Conservation (phyloP, 2,888 invertebrate genomes). For the Entomobrya multifasciata region DNA sequence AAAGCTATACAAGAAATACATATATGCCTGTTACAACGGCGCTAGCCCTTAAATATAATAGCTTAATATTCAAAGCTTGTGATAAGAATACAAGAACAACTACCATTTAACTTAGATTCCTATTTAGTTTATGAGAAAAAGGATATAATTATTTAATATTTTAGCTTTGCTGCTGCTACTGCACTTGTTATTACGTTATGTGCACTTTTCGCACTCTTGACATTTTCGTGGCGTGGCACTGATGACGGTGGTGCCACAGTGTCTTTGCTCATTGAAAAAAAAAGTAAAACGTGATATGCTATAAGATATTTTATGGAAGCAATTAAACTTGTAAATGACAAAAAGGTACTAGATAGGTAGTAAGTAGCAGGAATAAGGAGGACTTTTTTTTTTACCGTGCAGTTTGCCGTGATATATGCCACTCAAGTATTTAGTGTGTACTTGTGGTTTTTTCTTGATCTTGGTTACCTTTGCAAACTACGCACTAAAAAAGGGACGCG, state of each 20-base stretch:
- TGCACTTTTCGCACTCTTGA: neutral
- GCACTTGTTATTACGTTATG: no score
- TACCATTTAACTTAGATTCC: no score
- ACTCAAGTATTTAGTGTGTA: neutral
- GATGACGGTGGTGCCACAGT: neutral
- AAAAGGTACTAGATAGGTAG: neutral
- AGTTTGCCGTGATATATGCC: neutral
- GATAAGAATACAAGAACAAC: no score
- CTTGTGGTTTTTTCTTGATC: conserved; percentile 7
- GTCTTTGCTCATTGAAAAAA: conserved; percentile 12
- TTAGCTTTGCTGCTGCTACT: neutral
- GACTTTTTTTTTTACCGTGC: neutral
- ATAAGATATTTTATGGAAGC: conserved; percentile 26
- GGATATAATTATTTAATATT: neutral
- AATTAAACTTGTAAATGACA: neutral
- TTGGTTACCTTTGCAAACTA: neutral
- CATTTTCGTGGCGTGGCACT: conserved; percentile 16
- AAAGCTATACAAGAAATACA: no score
- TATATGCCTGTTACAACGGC: neutral
- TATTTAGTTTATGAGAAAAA: neutral
- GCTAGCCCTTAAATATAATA: neutral
- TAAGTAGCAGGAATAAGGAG: neutral
- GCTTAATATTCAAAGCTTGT: no score
- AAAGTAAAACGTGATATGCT: conserved; percentile 7
- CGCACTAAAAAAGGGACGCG: neutral